phyloP scores from a whole-genome alignment of 2,113 vertebrate species.

The Bostrychus sinensis region DNA sequence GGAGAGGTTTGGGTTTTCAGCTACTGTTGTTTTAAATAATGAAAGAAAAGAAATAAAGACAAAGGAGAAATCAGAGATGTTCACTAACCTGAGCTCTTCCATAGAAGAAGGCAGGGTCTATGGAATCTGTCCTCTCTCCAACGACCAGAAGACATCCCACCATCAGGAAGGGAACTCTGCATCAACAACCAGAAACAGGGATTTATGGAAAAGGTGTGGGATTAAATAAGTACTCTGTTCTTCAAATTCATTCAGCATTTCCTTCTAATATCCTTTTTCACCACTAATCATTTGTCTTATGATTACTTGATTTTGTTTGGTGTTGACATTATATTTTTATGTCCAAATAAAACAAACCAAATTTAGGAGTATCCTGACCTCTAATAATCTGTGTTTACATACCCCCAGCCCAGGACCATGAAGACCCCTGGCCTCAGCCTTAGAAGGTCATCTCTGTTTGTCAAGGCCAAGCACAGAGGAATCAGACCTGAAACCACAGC shows the following conservation, averaged over 20 bases:
- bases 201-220: no score
- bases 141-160: conserved; percentile 87
- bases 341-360: conserved; percentile 1
- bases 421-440: conserved; percentile 87
- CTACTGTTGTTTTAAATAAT: no score
- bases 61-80: not conserved
- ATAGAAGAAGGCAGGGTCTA: conserved; percentile 96
- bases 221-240: no score
- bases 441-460: conserved; percentile 87
- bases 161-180: conserved; percentile 87
- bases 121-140: conserved; percentile 79
- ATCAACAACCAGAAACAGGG: conserved; percentile 34
- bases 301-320: no score
- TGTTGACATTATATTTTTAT: no score
- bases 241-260: no score
- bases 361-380: not conserved
- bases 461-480: conserved; percentile 88
- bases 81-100: conserved; percentile 88
- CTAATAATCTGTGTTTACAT: conserved; percentile 11
- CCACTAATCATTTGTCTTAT: no score
- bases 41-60: not conserved
- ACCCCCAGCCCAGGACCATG: conserved; percentile 94
- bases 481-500: conserved; percentile 83
- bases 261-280: no score
- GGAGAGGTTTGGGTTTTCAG: not conserved